Evolutionary conservation across 2,113 vertebrate genomes (phyloP).

Genomic region (Panurus biarmicus): DNA sequence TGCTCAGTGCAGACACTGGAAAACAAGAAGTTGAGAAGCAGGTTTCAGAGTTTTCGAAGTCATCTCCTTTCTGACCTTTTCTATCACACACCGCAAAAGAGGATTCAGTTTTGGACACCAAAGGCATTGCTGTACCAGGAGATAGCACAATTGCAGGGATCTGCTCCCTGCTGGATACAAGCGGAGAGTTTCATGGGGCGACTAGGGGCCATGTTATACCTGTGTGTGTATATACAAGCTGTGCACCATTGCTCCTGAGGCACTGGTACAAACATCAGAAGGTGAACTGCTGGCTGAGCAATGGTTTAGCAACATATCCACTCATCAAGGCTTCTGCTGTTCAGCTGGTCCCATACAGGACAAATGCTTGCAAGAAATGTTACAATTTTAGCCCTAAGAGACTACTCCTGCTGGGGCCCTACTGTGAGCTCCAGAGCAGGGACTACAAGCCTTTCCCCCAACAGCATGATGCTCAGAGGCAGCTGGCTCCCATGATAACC

Average conservation of each 20-base stretch:
- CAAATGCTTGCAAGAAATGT: accelerated
- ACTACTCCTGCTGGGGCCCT: background rate
- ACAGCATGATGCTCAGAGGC: background rate
- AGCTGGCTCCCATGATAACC: background rate
- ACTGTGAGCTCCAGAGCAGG: background rate
- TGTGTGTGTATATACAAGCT: background rate
- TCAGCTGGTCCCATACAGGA: background rate
- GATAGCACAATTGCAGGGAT: background rate
- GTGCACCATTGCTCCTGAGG: background rate
- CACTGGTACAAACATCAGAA: background rate
- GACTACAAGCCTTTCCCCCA: background rate
- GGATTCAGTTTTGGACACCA: background rate
- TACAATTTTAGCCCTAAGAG: background rate
- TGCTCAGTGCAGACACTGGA: background rate
- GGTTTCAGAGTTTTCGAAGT: background rate
- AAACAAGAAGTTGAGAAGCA: background rate
- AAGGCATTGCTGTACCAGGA: background rate
- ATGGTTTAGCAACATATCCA: background rate
- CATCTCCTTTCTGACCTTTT: background rate
- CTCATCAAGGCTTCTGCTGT: accelerated
- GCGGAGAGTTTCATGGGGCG: accelerated
- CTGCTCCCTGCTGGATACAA: background rate
- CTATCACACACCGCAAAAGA: background rate
- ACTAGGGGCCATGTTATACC: background rate
- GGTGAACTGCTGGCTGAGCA: background rate